Conservation (phyloP, 1,140 invertebrate genomes). For the Drosophila asahinai region DNA sequence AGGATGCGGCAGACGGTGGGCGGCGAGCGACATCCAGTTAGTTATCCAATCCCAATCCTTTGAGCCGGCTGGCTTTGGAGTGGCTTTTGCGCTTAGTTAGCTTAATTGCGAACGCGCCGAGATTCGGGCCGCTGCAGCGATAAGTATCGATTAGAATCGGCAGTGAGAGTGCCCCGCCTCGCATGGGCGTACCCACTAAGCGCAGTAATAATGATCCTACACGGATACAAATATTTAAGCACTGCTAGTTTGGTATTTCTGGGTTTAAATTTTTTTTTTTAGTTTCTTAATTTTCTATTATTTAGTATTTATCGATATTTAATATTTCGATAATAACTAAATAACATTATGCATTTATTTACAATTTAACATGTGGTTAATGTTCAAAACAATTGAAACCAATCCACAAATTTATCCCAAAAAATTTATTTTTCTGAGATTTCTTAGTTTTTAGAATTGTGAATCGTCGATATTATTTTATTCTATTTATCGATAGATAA, state of each 20-base stretch:
- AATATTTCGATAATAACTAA: background rate
- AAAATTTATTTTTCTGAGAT: too few relatives aligned
- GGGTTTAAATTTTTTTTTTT: too few relatives aligned
- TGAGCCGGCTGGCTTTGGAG: constrained; percentile 19
- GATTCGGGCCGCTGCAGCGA: constrained; percentile 32
- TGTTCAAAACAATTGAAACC: too few relatives aligned
- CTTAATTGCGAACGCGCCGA: constrained; percentile 34
- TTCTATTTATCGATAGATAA: background rate
- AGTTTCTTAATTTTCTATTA: too few relatives aligned
- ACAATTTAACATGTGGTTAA: too few relatives aligned
- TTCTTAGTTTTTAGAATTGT: too few relatives aligned
- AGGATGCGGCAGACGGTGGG: background rate
- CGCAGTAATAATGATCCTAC: background rate
- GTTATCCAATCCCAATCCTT: constrained; percentile 26
- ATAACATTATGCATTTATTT: too few relatives aligned
- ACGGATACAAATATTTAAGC: background rate
- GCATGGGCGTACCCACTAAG: background rate
- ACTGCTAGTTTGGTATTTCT: background rate
- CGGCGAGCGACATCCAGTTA: constrained; percentile 2
- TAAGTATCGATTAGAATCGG: constrained; percentile 45
- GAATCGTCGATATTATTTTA: background rate
- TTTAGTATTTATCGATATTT: background rate
- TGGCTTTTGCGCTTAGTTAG: constrained; percentile 41
- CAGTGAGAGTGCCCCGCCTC: constrained; percentile 2
- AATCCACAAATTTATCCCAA: too few relatives aligned